Evolutionary conservation across 1,140 invertebrate genomes (phyloP).

Genomic region (Drosophila navojoa): DNA sequence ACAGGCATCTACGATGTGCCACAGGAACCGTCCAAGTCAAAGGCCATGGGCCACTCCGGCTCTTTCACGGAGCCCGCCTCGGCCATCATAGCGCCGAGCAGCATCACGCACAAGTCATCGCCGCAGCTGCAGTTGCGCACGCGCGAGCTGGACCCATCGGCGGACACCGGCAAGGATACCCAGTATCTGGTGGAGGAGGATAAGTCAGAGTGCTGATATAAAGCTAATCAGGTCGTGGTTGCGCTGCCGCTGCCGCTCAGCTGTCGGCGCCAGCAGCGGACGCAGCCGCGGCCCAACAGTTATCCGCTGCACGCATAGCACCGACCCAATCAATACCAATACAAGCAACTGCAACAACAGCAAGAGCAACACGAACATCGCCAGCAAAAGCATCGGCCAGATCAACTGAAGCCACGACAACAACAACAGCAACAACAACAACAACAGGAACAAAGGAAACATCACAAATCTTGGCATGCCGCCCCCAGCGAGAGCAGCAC

Average conservation of each 20-base stretch:
- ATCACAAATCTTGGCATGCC: conserved; percentile 70
- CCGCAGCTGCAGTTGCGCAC: conserved; percentile 90
- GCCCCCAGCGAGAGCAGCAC: conserved; percentile 39
- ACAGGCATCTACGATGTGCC: conserved; percentile 90
- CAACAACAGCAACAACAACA: conserved; percentile 1
- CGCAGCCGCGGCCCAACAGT: conserved; percentile 38
- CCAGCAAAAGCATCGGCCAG: conserved; percentile 28
- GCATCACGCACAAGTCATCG: conserved; percentile 90
- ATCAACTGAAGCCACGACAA: conserved; percentile 17
- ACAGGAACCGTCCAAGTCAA: conserved; percentile 88
- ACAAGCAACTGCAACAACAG: conserved; percentile 18
- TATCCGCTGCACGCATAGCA: conserved; percentile 74
- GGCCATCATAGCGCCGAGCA: conserved; percentile 91
- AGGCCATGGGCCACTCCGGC: conserved; percentile 81
- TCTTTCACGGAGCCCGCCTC: conserved; percentile 86
- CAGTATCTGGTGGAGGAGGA: conserved; percentile 95
- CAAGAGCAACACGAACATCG: conserved; percentile 14
- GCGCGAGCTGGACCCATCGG: conserved; percentile 91
- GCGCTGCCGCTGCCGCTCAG: conserved; percentile 41
- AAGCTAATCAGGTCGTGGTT: conserved; percentile 61
- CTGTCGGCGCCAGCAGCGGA: conserved; percentile 51
- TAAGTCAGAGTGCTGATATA: conserved; percentile 84
- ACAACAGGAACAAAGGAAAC: conserved; percentile 57
- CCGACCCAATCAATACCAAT: conserved; percentile 43
- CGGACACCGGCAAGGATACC: conserved; percentile 96